These are phyloP conservation scores for Sarcophilus harrisii DNA, from an alignment of 2,797 vertebrate species.

Conservation along the genomic window DNA sequence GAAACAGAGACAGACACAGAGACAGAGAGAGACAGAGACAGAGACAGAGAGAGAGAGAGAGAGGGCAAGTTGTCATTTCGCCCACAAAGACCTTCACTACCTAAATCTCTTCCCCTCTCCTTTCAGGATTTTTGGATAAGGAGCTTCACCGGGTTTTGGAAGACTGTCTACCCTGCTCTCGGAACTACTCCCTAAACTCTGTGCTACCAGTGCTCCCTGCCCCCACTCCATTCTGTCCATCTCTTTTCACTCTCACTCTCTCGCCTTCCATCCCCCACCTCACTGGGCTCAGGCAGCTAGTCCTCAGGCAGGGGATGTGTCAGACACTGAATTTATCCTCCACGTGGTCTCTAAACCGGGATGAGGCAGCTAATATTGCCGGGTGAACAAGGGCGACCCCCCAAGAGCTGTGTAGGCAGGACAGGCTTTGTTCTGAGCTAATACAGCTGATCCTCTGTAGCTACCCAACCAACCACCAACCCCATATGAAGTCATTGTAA, in stretches of 20 bases:
- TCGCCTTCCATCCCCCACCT: too few relatives aligned
- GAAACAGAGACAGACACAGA: too few relatives aligned
- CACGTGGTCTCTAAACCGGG: background rate
- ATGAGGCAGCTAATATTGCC: background rate
- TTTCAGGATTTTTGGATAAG: background rate
- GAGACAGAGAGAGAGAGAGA: background rate
- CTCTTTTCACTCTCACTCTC: background rate
- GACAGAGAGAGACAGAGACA: too few relatives aligned
- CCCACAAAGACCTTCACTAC: background rate
- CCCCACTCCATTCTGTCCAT: background rate
- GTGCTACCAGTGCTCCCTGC: too few relatives aligned
- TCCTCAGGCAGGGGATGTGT: background rate
- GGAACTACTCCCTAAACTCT: background rate
- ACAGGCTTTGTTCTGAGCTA: background rate
- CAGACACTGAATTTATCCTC: background rate
- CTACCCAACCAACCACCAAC: background rate
- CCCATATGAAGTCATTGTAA: background rate
- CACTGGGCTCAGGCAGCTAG: background rate
- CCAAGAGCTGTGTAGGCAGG: background rate
- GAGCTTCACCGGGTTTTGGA: background rate
- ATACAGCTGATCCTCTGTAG: background rate
- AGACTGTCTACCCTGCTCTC: background rate
- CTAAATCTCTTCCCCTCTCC: background rate
- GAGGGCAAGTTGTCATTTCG: background rate
- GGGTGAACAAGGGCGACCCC: background rate